These are phyloP conservation scores for Baryphthengus martii DNA, from an alignment of 2,113 vertebrate genomes.

Conservation along the genomic window DNA sequence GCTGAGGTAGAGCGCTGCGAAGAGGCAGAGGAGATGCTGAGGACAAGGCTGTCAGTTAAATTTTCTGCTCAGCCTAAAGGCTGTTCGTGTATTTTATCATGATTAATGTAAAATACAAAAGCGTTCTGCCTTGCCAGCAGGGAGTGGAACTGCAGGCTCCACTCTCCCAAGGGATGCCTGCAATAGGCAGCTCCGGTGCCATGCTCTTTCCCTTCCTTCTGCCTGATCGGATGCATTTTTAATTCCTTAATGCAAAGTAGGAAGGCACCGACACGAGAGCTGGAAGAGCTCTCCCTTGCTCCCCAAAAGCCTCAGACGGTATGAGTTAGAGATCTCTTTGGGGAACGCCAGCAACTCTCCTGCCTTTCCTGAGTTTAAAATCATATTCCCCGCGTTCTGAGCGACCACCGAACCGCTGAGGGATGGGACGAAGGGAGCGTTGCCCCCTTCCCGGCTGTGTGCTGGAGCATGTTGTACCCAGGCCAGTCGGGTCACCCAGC, in stretches of 20 bases:
- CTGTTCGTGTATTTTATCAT: background rate
- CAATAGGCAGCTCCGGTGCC: background rate
- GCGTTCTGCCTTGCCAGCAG: background rate
- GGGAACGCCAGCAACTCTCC: background rate
- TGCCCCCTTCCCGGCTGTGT: background rate
- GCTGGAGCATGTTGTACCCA: background rate
- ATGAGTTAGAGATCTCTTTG: background rate
- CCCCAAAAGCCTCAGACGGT: background rate
- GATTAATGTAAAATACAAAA: conserved; percentile 21
- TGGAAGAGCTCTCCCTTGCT: background rate
- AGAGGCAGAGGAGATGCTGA: background rate
- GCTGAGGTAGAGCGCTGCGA: background rate
- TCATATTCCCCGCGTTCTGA: background rate
- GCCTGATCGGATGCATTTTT: background rate
- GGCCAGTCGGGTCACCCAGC: background rate
- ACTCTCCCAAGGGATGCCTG: background rate
- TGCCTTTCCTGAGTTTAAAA: background rate
- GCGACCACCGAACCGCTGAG: background rate
- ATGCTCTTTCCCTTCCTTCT: background rate
- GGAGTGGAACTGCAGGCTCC: background rate
- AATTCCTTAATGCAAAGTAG: conserved; percentile 12
- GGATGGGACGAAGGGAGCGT: fast-evolving
- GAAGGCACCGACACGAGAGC: background rate
- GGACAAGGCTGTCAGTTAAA: background rate
- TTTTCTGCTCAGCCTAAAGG: background rate